Percentiles rank a stretch among this genome's conserved stretches.
Conservation (phyloP, 2,113 vertebrate genomes). For the Oryctolagus cuniculus region mOryCun1.1 NC_091432.1:84550001-84550500, state of each 20-base stretch:
- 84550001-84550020: too few species aligned
- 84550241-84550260: slow-evolving; percentile 33
- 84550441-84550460: slow-evolving; percentile 11
- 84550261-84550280: slow-evolving; percentile 12
- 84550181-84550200: slow-evolving; percentile 22
- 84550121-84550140: too few species aligned
- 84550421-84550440: not conserved
- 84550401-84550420: not conserved
- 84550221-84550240: slow-evolving; percentile 22
- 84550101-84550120: too few species aligned
- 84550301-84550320: not conserved
- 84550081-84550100: too few species aligned
- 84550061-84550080: too few species aligned
- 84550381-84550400: not conserved
- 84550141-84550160: not conserved
- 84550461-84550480: not conserved
- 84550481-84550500: not conserved
- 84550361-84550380: slow-evolving; percentile 10
- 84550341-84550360: not conserved
- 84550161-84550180: slow-evolving; percentile 20
- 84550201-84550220: slow-evolving; percentile 11
- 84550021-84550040: too few species aligned
- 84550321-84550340: not conserved
- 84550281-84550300: not conserved
- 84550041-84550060: too few species aligned